Evolutionary conservation across 2,797 vertebrate genomes (phyloP), one percentile per base, ranked within the genome.

Genomic region (Parambassis ranga): DNA sequence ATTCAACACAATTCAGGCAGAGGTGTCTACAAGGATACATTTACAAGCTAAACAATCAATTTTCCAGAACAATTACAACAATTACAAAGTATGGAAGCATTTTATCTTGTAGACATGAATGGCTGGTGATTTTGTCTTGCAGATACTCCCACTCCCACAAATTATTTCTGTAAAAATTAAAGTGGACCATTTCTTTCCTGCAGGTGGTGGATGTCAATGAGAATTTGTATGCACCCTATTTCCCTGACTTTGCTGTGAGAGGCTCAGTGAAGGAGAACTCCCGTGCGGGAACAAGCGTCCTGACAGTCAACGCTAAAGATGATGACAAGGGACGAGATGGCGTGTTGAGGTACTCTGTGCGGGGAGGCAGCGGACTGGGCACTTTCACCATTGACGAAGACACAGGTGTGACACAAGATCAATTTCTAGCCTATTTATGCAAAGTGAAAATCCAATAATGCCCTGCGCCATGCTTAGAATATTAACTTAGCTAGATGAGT

Each of bases 381-480:
- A 92, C 94, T 77, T 99, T 99, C 88, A 93, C 78, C 83, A 96
- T 99, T 77, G 94, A 98, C 3, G 94, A 98, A 91, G 95, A 98
- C 84, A 98, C 96, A 94, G 97, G 97, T 98, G 94, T 83, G 88
- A 82, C 82, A 88, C 31, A 83, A 78, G 65, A 88, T 89, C 75
- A 71, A 81, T 84, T 59, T 27, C 26, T 2, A 79, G 43, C 70
- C 68, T 69, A 58, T 81, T 87, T 85, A 84, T 84, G 81, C 74
- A 66, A 81, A 85, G 77, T 83, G 55, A 52, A 79, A 87, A 87
- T 78, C 63, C 71, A 82, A 60, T 84, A 75, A 73, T 35, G 20
- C 33, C 13, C 33, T 57, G 66, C 37, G n/a, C 23, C 57, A 44
- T 49, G 61, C 32, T 13, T 60, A 20, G 68, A 77, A 84, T 83